Conservation (phyloP, 1,140 invertebrate species). For the Panagrolaimus sp. region DNA sequence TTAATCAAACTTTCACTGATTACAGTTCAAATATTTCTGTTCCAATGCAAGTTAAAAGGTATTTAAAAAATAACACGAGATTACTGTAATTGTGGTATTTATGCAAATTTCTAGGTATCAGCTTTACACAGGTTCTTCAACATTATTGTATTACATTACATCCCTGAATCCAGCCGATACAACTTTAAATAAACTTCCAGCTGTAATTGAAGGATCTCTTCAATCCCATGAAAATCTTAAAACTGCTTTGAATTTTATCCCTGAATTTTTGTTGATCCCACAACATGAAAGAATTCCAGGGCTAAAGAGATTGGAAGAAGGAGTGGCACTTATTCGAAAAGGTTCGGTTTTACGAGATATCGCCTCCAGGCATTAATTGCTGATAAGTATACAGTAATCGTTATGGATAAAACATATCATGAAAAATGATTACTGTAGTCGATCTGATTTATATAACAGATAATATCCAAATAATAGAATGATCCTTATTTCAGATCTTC, state of each 20-base stretch:
- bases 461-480: conserved; percentile 6
- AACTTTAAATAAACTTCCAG: conserved; percentile 19
- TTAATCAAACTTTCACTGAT: neutral
- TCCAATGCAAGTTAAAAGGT: neutral
- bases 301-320: conserved; percentile 4
- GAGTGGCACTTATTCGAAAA: conserved; percentile 26
- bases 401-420: neutral
- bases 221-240: conserved; percentile 33
- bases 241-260: conserved; percentile 18
- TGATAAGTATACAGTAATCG: neutral
- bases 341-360: neutral
- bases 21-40: conserved; percentile 1
- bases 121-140: conserved; percentile 35
- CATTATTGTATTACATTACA: conserved; percentile 19
- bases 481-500: neutral
- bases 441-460: conserved; percentile 23
- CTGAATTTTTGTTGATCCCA: conserved; percentile 29
- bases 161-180: neutral
- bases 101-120: conserved; percentile 32
- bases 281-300: conserved; percentile 29
- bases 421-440: conserved; percentile 28
- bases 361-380: too few species aligned
- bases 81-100: neutral
- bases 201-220: conserved; percentile 22
- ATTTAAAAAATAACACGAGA: neutral